phyloP scores from a whole-genome alignment of 2,797 vertebrate species.

The Erpetoichthys calabaricus region DNA sequence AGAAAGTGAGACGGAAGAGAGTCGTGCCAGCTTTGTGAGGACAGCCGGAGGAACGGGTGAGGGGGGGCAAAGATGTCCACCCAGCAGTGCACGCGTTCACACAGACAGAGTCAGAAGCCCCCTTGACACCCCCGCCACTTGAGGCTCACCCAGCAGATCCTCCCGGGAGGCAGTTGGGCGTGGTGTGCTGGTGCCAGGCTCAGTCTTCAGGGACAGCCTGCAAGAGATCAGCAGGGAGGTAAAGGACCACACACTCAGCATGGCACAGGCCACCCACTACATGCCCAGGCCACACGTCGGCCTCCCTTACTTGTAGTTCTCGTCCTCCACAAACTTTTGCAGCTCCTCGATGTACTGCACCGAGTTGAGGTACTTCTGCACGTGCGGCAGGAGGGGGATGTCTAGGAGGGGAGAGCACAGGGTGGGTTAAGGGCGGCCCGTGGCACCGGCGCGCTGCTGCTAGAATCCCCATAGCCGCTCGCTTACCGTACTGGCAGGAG shows the following conservation, averaged over 20 bases:
- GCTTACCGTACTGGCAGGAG: slow-evolving; percentile 87
- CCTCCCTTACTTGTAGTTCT: slow-evolving; percentile 89
- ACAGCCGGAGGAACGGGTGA: no score
- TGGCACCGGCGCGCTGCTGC: slow-evolving; percentile 4
- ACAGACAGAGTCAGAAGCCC: no score
- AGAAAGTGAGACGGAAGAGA: neutral
- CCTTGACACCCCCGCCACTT: no score
- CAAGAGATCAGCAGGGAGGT: slow-evolving; percentile 25
- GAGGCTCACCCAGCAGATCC: slow-evolving; percentile 71
- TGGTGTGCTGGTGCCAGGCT: slow-evolving; percentile 87
- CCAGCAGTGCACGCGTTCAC: no score
- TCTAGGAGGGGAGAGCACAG: slow-evolving; percentile 46
- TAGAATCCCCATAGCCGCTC: neutral
- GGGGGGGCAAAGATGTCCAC: no score
- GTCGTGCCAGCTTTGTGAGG: no score
- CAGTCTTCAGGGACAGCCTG: slow-evolving; percentile 93
- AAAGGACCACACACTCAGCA: no score
- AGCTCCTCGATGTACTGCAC: slow-evolving; percentile 96
- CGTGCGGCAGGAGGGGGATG: slow-evolving; percentile 80
- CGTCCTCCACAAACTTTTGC: slow-evolving; percentile 97
- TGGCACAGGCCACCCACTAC: no score
- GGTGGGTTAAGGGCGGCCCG: slow-evolving; percentile 16
- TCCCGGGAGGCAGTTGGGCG: slow-evolving; percentile 83
- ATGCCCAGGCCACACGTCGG: no score
- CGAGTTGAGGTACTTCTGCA: slow-evolving; percentile 95